Conservation (phyloP, 1,140 invertebrate species). For the Zaprionus vittiger region DNA sequence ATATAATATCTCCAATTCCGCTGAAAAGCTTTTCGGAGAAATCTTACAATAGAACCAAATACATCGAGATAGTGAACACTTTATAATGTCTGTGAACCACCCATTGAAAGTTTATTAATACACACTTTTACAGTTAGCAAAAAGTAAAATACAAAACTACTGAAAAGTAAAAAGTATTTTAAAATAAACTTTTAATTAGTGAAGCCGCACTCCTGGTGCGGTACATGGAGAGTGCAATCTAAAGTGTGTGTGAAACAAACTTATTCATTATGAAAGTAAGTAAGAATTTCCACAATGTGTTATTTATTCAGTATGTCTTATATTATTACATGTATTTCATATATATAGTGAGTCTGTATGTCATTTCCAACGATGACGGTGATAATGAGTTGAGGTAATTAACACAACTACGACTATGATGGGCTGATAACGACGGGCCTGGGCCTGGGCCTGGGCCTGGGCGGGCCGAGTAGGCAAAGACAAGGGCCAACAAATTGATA, state of each 20-base stretch:
- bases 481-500: constrained; percentile 38
- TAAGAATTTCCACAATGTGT: not conserved
- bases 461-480: constrained; percentile 34
- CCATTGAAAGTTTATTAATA: no score
- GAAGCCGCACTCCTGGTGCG: no score
- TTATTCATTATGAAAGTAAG: not conserved
- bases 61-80: no score
- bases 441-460: not conserved
- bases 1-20: no score
- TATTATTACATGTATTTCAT: no score
- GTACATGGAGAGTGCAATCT: not conserved
- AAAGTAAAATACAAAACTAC: no score
- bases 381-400: constrained; percentile 2
- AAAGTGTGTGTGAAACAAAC: not conserved
- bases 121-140: no score
- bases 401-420: constrained; percentile 26
- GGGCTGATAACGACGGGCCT: constrained; percentile 18
- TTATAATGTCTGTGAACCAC: no score
- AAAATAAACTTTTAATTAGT: no score
- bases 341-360: not conserved
- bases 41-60: no score
- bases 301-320: not conserved
- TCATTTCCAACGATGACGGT: not conserved
- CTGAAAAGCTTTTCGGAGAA: no score
- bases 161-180: no score